Evolutionary conservation across 2,888 invertebrate species (phyloP).

Genomic region (Dicyrtomina minuta): DNA sequence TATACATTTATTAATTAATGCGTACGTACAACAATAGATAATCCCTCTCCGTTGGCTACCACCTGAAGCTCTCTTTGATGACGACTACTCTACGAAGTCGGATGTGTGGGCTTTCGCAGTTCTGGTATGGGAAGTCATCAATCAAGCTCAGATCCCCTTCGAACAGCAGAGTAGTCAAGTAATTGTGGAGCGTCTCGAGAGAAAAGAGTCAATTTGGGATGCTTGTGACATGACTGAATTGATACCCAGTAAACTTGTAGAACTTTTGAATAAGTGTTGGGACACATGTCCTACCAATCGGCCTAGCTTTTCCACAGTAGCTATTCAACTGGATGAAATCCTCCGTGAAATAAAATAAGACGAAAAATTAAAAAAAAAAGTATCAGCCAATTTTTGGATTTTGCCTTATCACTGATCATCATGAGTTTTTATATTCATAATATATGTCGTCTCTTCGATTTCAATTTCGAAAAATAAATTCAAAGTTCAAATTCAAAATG

Average conservation of each 20-base stretch:
- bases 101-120: conserved; percentile 91
- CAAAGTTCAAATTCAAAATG: no score
- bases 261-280: conserved; percentile 46
- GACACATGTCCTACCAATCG: conserved; percentile 49
- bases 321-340: conserved; percentile 47
- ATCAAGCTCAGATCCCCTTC: conserved; percentile 75
- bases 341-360: conserved; percentile 12
- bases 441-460: no score
- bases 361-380: neutral
- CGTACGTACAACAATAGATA: conserved; percentile 59
- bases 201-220: conserved; percentile 51
- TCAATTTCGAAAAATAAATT: no score
- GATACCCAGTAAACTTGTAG: conserved; percentile 38
- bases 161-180: conserved; percentile 74
- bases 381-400: neutral
- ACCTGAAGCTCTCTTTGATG: conserved; percentile 82
- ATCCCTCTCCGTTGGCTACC: conserved; percentile 90
- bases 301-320: conserved; percentile 50
- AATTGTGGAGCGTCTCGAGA: conserved; percentile 67
- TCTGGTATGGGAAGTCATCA: conserved; percentile 85
- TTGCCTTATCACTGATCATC: no score
- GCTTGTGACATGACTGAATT: conserved; percentile 31
- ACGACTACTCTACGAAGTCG: conserved; percentile 87
- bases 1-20: neutral
- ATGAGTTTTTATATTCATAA: no score